These are phyloP conservation scores for Perodicticus potto DNA, from an alignment of 2,797 vertebrate genomes.

Conservation along the genomic window DNA sequence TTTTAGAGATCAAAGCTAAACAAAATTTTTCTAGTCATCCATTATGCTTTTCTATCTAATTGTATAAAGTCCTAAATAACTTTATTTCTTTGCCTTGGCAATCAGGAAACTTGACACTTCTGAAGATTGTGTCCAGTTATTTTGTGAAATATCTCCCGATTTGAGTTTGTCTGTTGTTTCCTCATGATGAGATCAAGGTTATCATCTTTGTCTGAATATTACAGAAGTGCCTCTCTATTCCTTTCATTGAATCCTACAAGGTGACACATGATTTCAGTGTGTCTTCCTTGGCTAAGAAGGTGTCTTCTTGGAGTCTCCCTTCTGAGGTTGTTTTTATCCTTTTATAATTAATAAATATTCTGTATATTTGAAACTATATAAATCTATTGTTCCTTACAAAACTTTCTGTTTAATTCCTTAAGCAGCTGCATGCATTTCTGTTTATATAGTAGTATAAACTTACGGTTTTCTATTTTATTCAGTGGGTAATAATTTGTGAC, in stretches of 20 bases:
- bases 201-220: background rate
- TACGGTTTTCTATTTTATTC: background rate
- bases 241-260: background rate
- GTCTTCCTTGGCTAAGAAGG: background rate
- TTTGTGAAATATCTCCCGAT: background rate
- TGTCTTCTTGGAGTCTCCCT: background rate
- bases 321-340: background rate
- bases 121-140: background rate
- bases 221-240: background rate
- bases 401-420: too few species aligned
- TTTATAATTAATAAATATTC: background rate
- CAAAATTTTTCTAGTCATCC: too few species aligned
- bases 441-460: background rate
- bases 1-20: too few species aligned
- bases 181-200: background rate
- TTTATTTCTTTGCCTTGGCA: constrained; percentile 34
- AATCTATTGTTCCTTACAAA: background rate
- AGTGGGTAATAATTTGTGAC: background rate
- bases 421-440: too few species aligned
- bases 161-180: background rate
- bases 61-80: background rate
- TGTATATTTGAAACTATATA: background rate
- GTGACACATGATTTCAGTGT: fast-evolving
- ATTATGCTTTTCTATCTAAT: too few species aligned
- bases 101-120: background rate